Conservation (phyloP, 2,113 vertebrate genomes). For the Thryonomys swinderianus region DNA sequence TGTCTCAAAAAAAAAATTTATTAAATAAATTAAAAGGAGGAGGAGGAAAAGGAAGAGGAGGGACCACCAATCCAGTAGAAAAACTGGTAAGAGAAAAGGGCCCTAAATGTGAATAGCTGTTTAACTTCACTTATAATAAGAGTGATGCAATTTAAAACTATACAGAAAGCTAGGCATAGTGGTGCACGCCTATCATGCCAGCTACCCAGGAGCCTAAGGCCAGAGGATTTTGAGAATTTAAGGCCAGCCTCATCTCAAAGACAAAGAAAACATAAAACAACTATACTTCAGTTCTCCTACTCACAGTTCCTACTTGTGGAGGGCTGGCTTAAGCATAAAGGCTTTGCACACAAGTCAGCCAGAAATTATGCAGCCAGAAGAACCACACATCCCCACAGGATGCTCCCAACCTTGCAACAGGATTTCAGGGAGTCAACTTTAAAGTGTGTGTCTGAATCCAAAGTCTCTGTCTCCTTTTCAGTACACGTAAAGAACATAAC, state of each 20-base stretch:
- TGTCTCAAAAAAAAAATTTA: too few relatives aligned
- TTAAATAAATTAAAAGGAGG: neutral
- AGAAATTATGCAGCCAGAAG: conserved; percentile 2
- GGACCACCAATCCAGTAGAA: neutral
- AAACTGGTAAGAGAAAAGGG: conserved; percentile 29
- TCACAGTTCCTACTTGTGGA: neutral
- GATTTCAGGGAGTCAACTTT: neutral
- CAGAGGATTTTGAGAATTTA: neutral
- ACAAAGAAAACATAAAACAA: neutral
- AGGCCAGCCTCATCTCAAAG: neutral
- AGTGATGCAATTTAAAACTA: neutral
- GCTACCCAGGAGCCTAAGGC: neutral
- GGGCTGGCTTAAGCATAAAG: neutral
- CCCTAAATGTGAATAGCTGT: neutral
- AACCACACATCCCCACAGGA: neutral
- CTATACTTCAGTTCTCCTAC: too few relatives aligned
- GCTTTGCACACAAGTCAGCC: neutral
- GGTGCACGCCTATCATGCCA: neutral
- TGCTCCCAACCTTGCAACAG: neutral
- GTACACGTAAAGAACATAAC: neutral
- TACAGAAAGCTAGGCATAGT: neutral
- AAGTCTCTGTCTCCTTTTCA: conserved; percentile 15
- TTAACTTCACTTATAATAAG: conserved; percentile 1
- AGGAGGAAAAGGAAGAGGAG: neutral
- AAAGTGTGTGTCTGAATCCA: neutral